phyloP scores from a whole-genome alignment of 2,888 invertebrate genomes.

The Autographa pulchrina region DNA sequence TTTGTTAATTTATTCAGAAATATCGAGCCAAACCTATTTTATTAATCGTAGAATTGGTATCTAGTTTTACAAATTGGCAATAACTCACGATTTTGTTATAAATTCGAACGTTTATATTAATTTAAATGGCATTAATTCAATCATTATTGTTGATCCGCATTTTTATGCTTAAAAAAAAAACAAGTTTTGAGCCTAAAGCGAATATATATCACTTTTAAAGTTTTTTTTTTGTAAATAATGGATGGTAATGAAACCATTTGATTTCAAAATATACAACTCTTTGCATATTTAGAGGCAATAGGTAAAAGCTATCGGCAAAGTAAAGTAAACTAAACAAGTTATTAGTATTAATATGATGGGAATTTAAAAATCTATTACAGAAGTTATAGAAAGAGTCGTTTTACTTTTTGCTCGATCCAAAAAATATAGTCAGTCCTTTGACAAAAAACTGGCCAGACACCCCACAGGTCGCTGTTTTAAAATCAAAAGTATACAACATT shows the following conservation, averaged over 20 bases:
- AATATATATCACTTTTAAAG: background rate
- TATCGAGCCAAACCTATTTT: constrained; percentile 37
- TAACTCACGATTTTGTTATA: constrained; percentile 15
- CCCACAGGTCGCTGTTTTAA: background rate
- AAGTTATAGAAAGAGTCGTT: too few species aligned
- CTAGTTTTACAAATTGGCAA: constrained; percentile 35
- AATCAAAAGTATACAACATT: constrained; percentile 2
- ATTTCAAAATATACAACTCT: too few species aligned
- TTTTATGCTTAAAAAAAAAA: background rate
- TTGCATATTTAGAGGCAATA: too few species aligned
- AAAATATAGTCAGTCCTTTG: too few species aligned
- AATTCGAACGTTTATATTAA: constrained; percentile 31
- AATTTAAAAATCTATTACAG: too few species aligned
- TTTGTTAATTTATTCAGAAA: constrained; percentile 43
- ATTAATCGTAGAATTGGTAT: constrained; percentile 21
- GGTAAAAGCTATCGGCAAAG: too few species aligned
- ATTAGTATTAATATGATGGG: too few species aligned
- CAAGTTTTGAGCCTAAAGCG: background rate
- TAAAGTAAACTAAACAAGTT: too few species aligned
- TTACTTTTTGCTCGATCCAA: too few species aligned
- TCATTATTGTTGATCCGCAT: constrained; percentile 20
- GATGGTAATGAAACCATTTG: too few species aligned
- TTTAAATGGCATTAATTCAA: constrained; percentile 31
- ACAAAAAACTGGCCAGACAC: background rate
- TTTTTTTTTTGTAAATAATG: background rate